Percentiles rank a stretch among this genome's conserved stretches.
These are phyloP conservation scores for Marmota monax DNA, from an alignment of 2,113 vertebrate genomes.

Conservation along the genomic window DNA sequence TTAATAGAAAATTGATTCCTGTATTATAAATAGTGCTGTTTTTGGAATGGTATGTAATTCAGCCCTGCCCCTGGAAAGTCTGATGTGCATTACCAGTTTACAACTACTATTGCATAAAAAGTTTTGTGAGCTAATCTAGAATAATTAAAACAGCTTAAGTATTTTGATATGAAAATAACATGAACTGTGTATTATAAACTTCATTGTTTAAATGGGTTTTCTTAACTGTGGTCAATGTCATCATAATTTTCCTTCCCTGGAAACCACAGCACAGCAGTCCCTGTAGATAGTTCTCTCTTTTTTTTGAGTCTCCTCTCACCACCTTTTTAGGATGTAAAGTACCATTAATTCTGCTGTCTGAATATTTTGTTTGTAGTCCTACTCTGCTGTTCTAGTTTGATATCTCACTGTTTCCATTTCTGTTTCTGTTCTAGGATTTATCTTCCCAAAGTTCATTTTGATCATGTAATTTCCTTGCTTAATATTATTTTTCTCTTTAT, in stretches of 20 bases:
- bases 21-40: neutral
- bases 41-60: conserved; percentile 33
- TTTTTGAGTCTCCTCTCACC: neutral
- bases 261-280: neutral
- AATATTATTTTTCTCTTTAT: neutral
- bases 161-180: conserved; percentile 44
- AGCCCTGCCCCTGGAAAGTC: neutral
- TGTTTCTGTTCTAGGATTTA: conserved; percentile 22
- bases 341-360: neutral
- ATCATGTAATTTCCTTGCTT: neutral
- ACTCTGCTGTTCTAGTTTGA: neutral
- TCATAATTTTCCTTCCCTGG: neutral
- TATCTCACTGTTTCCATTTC: neutral
- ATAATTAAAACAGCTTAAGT: conserved; percentile 19
- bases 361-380: neutral
- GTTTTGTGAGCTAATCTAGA: neutral
- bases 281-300: neutral
- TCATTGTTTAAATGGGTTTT: conserved; percentile 3
- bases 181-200: neutral
- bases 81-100: neutral
- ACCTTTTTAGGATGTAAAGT: neutral
- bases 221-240: neutral
- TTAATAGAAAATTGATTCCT: conserved; percentile 32
- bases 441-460: neutral
- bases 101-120: neutral